Percentiles rank a stretch among this genome's conserved stretches.
These are phyloP conservation scores for Seriola quinqueradiata DNA, from an alignment of 2,113 vertebrate genomes.

Conservation along the genomic window DNA sequence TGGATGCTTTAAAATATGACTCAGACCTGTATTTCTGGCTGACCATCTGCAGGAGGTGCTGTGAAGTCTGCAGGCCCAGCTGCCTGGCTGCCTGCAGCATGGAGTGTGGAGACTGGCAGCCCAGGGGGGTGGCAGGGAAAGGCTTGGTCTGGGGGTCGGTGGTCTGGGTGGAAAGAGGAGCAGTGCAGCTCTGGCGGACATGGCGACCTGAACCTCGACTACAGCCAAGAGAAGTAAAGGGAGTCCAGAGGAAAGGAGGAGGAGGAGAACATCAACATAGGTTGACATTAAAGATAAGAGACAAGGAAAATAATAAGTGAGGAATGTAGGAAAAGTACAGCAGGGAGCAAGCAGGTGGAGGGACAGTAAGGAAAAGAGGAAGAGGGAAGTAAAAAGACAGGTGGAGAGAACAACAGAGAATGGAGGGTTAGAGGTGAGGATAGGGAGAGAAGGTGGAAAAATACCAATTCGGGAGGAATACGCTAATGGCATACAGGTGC, in stretches of 20 bases:
- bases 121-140: conserved; percentile 22
- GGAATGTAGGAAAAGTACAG: background rate
- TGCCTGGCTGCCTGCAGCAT: conserved; percentile 64
- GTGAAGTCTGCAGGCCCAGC: conserved; percentile 73
- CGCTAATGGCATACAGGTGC: background rate
- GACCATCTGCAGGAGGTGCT: conserved; percentile 74
- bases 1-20: conserved; percentile 20
- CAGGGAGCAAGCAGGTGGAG: no score
- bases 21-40: conserved; percentile 74
- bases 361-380: background rate
- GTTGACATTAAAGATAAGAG: background rate
- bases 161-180: background rate
- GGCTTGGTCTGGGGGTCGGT: background rate
- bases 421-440: background rate
- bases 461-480: background rate
- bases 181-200: background rate
- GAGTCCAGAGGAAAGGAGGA: background rate
- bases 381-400: background rate
- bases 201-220: conserved; percentile 6
- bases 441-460: background rate
- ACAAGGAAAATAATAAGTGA: background rate
- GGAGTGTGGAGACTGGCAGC: conserved; percentile 60
- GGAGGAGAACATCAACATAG: background rate
- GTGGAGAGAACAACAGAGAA: background rate
- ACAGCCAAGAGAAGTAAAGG: background rate